phyloP scores from a whole-genome alignment of 2,888 invertebrate species.

The Hoplodrina ambigua region DNA sequence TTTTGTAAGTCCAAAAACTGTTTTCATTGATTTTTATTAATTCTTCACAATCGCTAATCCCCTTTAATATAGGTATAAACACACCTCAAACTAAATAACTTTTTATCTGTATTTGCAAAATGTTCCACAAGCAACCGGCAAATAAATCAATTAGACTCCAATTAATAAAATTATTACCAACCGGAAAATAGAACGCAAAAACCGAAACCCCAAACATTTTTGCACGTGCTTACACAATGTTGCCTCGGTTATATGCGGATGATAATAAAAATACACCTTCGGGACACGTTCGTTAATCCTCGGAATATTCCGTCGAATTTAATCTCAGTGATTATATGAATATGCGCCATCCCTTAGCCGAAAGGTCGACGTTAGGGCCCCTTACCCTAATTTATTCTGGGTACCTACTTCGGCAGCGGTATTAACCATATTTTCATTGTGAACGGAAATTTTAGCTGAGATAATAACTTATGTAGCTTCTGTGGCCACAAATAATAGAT shows the following conservation, averaged over 20 bases:
- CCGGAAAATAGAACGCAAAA: constrained; percentile 29
- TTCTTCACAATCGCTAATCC: not conserved
- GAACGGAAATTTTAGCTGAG: constrained; percentile 48
- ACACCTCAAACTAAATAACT: no score
- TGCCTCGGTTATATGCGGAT: constrained; percentile 52
- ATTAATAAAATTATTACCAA: constrained; percentile 20
- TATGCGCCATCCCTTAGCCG: constrained; percentile 61
- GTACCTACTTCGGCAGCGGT: constrained; percentile 49
- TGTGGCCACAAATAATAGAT: constrained; percentile 46
- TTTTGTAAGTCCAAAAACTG: not conserved
- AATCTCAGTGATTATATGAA: constrained; percentile 73
- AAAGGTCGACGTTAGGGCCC: constrained; percentile 64
- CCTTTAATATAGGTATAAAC: not conserved
- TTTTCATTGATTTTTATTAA: not conserved
- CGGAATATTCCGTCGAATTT: constrained; percentile 72
- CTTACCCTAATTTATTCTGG: constrained; percentile 69
- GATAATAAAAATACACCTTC: constrained; percentile 66
- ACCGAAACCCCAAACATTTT: constrained; percentile 30
- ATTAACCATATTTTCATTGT: constrained; percentile 65
- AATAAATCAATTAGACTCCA: constrained; percentile 7
- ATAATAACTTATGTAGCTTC: constrained; percentile 51
- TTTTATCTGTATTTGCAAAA: no score
- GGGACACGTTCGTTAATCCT: constrained; percentile 64
- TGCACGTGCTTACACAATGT: constrained; percentile 40
- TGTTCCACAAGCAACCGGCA: not conserved